Conservation (phyloP, 2,797 vertebrate genomes). For the Coilia nasus region DNA sequence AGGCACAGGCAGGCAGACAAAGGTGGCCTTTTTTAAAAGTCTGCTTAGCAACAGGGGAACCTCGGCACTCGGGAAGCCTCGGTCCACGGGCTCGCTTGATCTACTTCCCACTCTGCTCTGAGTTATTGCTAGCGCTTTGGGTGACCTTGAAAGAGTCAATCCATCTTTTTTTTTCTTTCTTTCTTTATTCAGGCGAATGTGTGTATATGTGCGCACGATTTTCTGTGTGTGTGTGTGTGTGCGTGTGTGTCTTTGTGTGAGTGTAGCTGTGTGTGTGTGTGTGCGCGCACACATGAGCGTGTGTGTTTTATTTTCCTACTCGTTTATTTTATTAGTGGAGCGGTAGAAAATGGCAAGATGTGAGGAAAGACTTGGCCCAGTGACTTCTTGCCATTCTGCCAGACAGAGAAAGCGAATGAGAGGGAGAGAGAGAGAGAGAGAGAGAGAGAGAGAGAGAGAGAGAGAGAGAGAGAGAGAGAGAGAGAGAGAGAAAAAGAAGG, state of each 20-base stretch:
- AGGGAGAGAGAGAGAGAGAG: neutral
- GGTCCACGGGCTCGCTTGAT: conserved; percentile 4
- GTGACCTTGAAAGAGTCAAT: conserved; percentile 26
- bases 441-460: neutral
- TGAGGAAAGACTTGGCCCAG: conserved; percentile 27
- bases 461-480: neutral
- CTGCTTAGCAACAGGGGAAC: conserved; percentile 26
- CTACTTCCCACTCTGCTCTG: conserved; percentile 14
- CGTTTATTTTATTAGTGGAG: conserved; percentile 24
- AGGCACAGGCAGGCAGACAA: conserved; percentile 43
- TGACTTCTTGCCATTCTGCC: conserved; percentile 25
- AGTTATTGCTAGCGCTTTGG: conserved; percentile 19
- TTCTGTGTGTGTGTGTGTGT: neutral
- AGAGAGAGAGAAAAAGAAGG: conserved; percentile 8
- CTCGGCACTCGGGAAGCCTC: neutral
- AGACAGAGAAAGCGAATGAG: neutral
- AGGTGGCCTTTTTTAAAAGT: conserved; percentile 26
- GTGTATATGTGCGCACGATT: neutral
- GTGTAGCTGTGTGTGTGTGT: neutral
- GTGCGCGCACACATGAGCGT: neutral
- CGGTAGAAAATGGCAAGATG: conserved; percentile 22
- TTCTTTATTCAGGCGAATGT: conserved; percentile 11
- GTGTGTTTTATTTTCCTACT: conserved; percentile 23
- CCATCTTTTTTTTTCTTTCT: conserved; percentile 7
- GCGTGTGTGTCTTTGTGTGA: neutral